A percentile compares a stretch with the other conserved stretches of the same genome.
These are phyloP conservation scores for Acheta domesticus DNA, from an alignment of 2,888 invertebrate genomes.

Conservation along the genomic window DNA sequence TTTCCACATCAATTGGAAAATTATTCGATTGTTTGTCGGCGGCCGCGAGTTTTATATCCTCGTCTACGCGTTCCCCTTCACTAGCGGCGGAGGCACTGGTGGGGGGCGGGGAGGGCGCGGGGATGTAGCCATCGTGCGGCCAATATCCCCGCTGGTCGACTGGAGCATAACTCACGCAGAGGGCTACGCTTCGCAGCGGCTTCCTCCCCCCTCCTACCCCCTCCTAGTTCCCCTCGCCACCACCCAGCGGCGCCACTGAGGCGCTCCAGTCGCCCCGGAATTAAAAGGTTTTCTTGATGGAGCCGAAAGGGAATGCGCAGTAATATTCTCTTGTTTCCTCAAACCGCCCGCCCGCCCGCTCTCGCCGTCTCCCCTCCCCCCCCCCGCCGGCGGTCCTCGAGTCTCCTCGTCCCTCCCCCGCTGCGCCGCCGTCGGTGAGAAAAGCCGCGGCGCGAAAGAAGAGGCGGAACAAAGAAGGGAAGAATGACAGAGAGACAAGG, in stretches of 20 bases:
- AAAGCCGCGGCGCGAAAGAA: not conserved
- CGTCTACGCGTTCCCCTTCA: not conserved
- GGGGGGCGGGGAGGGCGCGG: too few species aligned
- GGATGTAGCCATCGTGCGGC: too few species aligned
- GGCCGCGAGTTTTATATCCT: not conserved
- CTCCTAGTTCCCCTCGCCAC: too few species aligned
- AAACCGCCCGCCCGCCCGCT: not conserved
- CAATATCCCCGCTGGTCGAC: too few species aligned
- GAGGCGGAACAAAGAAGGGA: not conserved
- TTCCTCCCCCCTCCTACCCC: too few species aligned
- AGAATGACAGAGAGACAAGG: not conserved
- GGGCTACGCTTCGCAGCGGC: too few species aligned
- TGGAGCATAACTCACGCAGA: too few species aligned
- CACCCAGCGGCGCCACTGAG: too few species aligned
- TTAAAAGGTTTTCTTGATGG: slow-evolving; percentile 30
- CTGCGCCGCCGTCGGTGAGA: too few species aligned
- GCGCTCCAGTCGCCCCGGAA: slow-evolving; percentile 20
- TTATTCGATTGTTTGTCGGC: not conserved
- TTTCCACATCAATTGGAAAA: slow-evolving; percentile 18
- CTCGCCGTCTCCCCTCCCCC: not conserved
- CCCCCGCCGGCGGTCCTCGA: too few species aligned
- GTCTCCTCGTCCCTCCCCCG: too few species aligned
- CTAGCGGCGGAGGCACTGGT: too few species aligned
- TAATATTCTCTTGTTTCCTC: slow-evolving; percentile 26
- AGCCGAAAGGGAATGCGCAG: slow-evolving; percentile 18